Conservation (phyloP, 2,113 vertebrate genomes). For the Xyliphius kryptos region DNA sequence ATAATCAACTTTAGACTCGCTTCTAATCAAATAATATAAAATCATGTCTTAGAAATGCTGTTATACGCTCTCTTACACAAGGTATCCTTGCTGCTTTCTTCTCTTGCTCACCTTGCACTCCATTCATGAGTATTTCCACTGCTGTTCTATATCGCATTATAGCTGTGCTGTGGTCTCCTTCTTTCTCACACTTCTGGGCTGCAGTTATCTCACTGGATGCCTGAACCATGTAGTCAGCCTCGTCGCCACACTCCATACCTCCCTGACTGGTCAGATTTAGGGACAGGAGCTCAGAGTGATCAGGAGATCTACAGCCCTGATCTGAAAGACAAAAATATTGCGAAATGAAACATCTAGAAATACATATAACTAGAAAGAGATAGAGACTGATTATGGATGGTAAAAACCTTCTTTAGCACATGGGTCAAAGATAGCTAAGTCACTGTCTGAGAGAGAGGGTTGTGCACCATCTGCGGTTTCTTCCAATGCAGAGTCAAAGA, state of each 20-base stretch:
- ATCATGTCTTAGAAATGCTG: no score
- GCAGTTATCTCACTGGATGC: slow-evolving; percentile 53
- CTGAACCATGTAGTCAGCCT: slow-evolving; percentile 61
- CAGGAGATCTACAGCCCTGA: slow-evolving; percentile 34
- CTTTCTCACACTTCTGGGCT: slow-evolving; percentile 56
- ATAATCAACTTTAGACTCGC: no score
- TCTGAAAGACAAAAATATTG: slow-evolving; percentile 40
- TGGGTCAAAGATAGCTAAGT: slow-evolving; percentile 82
- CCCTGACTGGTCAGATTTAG: slow-evolving; percentile 38
- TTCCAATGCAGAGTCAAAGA: slow-evolving; percentile 57
- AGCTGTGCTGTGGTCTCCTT: slow-evolving; percentile 66
- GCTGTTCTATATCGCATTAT: slow-evolving; percentile 69
- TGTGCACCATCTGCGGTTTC: slow-evolving; percentile 25
- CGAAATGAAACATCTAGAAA: background rate
- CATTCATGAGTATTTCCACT: slow-evolving; percentile 76
- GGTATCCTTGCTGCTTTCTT: no score
- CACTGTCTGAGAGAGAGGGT: slow-evolving; percentile 68
- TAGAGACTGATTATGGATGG: background rate
- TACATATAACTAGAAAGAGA: background rate
- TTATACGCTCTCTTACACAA: no score
- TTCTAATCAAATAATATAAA: no score
- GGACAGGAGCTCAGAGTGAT: slow-evolving; percentile 58
- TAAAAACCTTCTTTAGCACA: slow-evolving; percentile 74
- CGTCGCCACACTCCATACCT: slow-evolving; percentile 15
- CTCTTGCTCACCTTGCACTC: slow-evolving; percentile 65